Evolutionary conservation across 2,888 invertebrate species (phyloP).

Genomic region (Apomyelois bistriatella): DNA sequence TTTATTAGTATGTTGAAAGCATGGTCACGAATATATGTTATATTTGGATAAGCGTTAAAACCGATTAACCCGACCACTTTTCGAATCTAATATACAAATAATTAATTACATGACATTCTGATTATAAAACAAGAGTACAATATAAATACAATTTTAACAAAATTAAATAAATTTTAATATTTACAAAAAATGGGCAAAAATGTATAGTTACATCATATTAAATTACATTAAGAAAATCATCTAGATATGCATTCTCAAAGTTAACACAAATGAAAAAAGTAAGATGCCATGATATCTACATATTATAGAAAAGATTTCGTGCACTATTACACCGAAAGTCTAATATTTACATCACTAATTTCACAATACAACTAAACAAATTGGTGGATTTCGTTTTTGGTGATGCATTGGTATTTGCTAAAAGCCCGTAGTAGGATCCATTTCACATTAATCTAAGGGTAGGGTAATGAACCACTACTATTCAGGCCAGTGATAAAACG

Average conservation of each 20-base stretch:
- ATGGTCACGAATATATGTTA: conserved; percentile 37
- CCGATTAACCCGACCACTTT: conserved; percentile 36
- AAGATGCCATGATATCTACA: conserved; percentile 16
- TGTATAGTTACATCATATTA: background rate
- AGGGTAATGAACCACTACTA: conserved; percentile 43
- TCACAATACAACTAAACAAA: conserved; percentile 4
- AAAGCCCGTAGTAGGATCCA: conserved; percentile 31
- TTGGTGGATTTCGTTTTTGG: background rate
- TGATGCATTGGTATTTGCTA: conserved; percentile 28
- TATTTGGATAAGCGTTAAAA: conserved; percentile 49
- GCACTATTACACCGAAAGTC: conserved; percentile 9
- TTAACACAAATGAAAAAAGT: conserved; percentile 19
- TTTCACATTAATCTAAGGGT: conserved; percentile 43
- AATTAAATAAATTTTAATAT: conserved; percentile 17
- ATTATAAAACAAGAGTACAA: conserved; percentile 16
- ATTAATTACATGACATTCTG: conserved; percentile 26
- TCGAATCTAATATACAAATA: background rate
- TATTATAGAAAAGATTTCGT: conserved; percentile 5
- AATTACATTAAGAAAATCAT: background rate
- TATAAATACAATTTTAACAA: too few relatives aligned
- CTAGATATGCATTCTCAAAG: conserved; percentile 8
- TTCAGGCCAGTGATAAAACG: conserved; percentile 28
- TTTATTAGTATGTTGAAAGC: conserved; percentile 51
- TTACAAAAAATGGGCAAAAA: background rate
- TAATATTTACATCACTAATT: conserved; percentile 12